A percentile compares a stretch with the other conserved stretches of the same genome.
phyloP scores from a whole-genome alignment of 2,113 vertebrate species.

The Megatriorchis doriae region DNA sequence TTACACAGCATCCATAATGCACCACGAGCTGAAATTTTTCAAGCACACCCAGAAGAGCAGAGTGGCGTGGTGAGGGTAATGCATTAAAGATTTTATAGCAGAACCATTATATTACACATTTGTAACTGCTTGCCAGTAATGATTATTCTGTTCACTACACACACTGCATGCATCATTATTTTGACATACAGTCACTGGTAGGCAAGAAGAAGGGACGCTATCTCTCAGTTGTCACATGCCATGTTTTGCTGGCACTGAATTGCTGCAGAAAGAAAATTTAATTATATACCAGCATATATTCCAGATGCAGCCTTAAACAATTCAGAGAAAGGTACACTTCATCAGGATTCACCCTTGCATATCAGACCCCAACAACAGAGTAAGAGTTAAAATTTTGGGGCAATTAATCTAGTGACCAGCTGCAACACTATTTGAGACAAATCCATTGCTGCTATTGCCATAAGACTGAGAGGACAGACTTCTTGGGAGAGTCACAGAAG shows the following conservation, averaged over 20 bases:
- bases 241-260: not conserved
- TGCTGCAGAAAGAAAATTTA: not conserved
- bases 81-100: constrained; percentile 10
- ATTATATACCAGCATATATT: not conserved
- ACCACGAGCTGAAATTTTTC: not conserved
- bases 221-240: not conserved
- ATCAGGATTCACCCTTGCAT: not conserved
- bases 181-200: not conserved
- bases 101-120: not conserved
- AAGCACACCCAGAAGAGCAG: not conserved
- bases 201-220: not conserved
- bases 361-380: not conserved
- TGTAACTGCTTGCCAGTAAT: not conserved
- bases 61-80: not conserved
- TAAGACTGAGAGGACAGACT: not conserved
- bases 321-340: not conserved
- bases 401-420: not conserved
- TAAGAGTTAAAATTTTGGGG: not conserved
- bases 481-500: not conserved
- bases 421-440: not conserved
- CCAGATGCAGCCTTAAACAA: not conserved
- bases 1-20: not conserved
- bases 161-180: not conserved
- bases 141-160: not conserved
- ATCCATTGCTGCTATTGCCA: not conserved